Evolutionary conservation across 1,140 invertebrate genomes (phyloP), one percentile per base, ranked within the genome.

Genomic region (Latrodectus geometricus): DNA sequence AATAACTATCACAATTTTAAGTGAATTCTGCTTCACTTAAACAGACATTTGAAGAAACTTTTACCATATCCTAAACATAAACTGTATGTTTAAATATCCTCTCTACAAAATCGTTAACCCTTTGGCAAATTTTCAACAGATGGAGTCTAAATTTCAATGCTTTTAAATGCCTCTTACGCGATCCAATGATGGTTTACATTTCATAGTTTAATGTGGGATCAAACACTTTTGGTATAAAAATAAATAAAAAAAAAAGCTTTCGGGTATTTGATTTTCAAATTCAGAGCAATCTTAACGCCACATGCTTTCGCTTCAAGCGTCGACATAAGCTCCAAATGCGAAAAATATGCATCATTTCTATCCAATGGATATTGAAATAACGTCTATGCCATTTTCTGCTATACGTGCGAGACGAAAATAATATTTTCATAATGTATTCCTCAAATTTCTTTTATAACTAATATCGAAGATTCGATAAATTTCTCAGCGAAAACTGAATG

Each of bases 361-460:
- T 80, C 49, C 66, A 78, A 78, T 78, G 61, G 65, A 11, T 15
- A 23, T 68, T 52, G 65, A 69, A 80, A 80, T 80, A 66, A 61
- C 68, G 52, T 50, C 21, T 50, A 35, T 70, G 48, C 49, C 65
- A 70, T 48, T 49, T 52, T 79, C 65, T 23, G 50, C 14, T 21
- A 79, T 8, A 35, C 35, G 35, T 23, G 12, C 7, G 20, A 48
- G 21, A 48, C 50, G 61, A 80, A 80, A 80, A 80, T 80, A 70
- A 80, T 66, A 56, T 70, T 80, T 80, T 80, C 78, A 80, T 80
- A 80, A 80, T 80, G 66, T 56, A 70, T n/a, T 80, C 68, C 68
- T 70, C n/a, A 50, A 61, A 61, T 61, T 61, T 80, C 70, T 79
- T 80, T 70, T 61, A 50, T 49, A 48, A 35, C 78, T 54, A 70